Evolutionary conservation across 2,113 vertebrate species (phyloP).

Genomic region (Phrynosoma blainvillii): DNA sequence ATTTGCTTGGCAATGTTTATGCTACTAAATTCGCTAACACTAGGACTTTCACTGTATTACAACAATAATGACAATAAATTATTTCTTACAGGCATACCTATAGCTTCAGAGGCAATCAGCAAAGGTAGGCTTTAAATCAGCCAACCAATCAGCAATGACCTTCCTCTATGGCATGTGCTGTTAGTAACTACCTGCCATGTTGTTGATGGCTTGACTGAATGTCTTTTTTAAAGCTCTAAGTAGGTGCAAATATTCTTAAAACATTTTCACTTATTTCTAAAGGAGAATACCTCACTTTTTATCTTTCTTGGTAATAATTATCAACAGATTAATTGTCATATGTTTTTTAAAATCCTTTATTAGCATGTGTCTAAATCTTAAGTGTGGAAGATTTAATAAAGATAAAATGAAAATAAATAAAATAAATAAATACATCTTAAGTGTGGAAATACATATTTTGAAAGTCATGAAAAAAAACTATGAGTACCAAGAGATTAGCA

Average conservation of each 20-base stretch:
- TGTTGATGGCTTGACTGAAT: constrained; percentile 42
- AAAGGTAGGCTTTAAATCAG: constrained; percentile 49
- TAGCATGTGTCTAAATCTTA: background rate
- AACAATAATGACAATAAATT: constrained; percentile 47
- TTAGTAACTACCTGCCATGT: constrained; percentile 37
- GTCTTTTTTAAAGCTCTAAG: constrained; percentile 43
- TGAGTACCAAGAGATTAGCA: background rate
- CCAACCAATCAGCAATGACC: constrained; percentile 47
- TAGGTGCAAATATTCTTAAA: constrained; percentile 27
- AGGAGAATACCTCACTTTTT: background rate
- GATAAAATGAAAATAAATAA: too few species aligned
- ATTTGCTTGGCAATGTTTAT: background rate
- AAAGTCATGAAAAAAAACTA: background rate
- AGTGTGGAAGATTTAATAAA: background rate
- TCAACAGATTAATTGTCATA: background rate
- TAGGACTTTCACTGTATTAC: constrained; percentile 31
- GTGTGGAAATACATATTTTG: background rate
- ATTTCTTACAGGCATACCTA: constrained; percentile 33
- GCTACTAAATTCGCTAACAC: background rate
- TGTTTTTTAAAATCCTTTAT: background rate
- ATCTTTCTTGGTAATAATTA: background rate
- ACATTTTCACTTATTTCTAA: background rate
- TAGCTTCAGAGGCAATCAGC: constrained; percentile 38
- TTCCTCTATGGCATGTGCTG: constrained; percentile 39
- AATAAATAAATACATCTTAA: background rate